Conservation (phyloP, 2,888 invertebrate species). For the Epistrophe grossulariae region DNA sequence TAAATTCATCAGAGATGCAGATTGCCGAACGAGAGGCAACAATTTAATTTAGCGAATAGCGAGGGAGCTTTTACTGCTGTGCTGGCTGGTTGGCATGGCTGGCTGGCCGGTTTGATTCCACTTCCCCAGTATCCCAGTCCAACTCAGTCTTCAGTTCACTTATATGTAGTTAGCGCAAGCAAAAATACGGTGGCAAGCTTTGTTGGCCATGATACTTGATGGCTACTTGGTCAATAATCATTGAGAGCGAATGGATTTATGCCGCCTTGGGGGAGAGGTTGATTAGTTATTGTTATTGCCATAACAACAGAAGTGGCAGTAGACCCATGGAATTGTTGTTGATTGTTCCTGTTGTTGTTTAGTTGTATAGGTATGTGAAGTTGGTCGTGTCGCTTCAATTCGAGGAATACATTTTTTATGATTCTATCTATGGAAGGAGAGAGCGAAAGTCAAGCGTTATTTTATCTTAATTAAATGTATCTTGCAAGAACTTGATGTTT, state of each 20-base stretch:
- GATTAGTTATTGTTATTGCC: conserved; percentile 73
- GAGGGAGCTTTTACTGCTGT: conserved; percentile 1
- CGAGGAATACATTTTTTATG: conserved; percentile 60
- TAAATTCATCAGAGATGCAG: conserved; percentile 76
- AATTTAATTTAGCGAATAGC: conserved; percentile 32
- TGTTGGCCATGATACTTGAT: conserved; percentile 60
- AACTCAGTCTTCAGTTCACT: background rate
- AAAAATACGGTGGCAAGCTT: conserved; percentile 50
- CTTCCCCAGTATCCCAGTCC: background rate
- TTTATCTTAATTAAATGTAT: conserved; percentile 73
- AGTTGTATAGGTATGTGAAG: background rate
- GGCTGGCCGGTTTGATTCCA: background rate
- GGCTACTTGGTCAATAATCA: conserved; percentile 66
- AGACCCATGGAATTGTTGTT: conserved; percentile 27
- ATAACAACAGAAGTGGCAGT: background rate
- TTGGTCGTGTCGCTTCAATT: conserved; percentile 38
- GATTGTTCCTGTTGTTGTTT: conserved; percentile 8
- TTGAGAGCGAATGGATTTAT: conserved; percentile 70
- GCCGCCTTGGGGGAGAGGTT: conserved; percentile 73
- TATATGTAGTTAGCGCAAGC: background rate
- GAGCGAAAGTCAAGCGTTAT: conserved; percentile 70
- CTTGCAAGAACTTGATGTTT: conserved; percentile 34
- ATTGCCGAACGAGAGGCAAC: conserved; percentile 39
- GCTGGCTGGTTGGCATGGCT: background rate
- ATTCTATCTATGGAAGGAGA: conserved; percentile 59